Percentiles rank a stretch among this genome's conserved stretches.
Evolutionary conservation across 2,797 vertebrate species (phyloP).

Genomic region (Buceros bicornis): DNA sequence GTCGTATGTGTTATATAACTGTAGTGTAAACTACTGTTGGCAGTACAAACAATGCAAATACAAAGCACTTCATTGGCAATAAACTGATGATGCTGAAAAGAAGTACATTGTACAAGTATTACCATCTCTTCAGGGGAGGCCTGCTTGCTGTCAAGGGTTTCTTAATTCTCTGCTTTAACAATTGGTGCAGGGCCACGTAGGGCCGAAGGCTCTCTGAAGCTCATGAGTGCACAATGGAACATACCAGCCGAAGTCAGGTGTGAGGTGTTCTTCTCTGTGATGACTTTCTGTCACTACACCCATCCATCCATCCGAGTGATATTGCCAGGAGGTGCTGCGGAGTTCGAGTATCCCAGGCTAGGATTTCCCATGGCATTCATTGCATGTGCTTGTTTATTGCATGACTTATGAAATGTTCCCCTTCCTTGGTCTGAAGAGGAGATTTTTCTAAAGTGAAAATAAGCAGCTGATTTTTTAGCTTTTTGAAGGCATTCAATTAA

Average conservation of each 20-base stretch:
- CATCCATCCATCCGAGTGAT: background rate
- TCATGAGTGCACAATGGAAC: background rate
- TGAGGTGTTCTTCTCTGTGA: background rate
- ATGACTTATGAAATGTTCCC: background rate
- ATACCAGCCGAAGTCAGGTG: too few species aligned
- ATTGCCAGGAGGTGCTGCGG: background rate
- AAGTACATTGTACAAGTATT: rapidly evolving
- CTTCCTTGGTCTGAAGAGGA: background rate
- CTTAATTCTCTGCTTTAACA: background rate
- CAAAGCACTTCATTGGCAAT: background rate
- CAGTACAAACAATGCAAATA: background rate
- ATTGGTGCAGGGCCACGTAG: background rate
- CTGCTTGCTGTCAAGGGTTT: background rate
- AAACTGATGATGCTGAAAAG: background rate
- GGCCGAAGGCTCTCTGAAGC: background rate
- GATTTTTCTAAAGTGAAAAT: background rate
- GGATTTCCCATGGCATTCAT: background rate
- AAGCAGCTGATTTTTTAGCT: background rate
- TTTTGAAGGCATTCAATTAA: background rate
- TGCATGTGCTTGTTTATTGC: background rate
- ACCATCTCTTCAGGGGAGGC: rapidly evolving
- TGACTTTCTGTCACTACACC: background rate
- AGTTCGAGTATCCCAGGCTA: background rate
- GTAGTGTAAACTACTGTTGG: background rate
- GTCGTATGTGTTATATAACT: background rate